These are phyloP conservation scores for Misgurnus mizolepis DNA, from an alignment of 2,113 vertebrate species.

Conservation along the genomic window DNA sequence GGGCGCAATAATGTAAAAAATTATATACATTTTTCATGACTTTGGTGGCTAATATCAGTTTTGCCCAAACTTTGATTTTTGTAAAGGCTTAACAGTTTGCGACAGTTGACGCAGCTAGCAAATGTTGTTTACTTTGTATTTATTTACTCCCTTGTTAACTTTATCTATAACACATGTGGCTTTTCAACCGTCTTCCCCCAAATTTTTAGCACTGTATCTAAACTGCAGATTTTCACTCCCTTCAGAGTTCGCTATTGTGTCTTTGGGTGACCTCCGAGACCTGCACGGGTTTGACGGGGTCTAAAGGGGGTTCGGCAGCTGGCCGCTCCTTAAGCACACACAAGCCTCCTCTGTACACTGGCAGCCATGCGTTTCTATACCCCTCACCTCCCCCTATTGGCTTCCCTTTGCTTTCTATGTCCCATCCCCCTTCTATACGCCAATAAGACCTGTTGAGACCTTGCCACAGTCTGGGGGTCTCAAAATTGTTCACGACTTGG, in stretches of 20 bases:
- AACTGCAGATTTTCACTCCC: slow-evolving; percentile 9
- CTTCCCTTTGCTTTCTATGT: not conserved
- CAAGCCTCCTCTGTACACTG: slow-evolving; percentile 47
- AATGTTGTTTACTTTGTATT: not conserved
- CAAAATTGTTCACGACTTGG: slow-evolving; percentile 19
- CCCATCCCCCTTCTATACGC: not conserved
- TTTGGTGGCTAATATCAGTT: no score
- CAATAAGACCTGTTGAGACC: not conserved
- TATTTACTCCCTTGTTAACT: not conserved
- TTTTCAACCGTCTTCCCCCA: not conserved
- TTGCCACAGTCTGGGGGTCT: not conserved
- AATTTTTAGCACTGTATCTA: slow-evolving; percentile 11
- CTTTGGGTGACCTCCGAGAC: slow-evolving; percentile 41
- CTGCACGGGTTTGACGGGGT: slow-evolving; percentile 21
- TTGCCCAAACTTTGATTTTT: no score
- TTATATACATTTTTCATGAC: no score
- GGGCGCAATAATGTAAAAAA: no score
- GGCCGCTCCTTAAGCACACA: slow-evolving; percentile 42
- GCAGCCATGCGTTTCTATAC: slow-evolving; percentile 45
- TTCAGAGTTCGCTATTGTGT: slow-evolving; percentile 14
- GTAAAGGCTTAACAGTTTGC: no score
- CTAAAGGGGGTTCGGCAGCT: slow-evolving; percentile 45
- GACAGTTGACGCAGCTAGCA: no score
- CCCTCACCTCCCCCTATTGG: not conserved
- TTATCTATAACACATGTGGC: not conserved